Evolutionary conservation across 2,888 invertebrate genomes (phyloP).

Genomic region (Xylota segnis): DNA sequence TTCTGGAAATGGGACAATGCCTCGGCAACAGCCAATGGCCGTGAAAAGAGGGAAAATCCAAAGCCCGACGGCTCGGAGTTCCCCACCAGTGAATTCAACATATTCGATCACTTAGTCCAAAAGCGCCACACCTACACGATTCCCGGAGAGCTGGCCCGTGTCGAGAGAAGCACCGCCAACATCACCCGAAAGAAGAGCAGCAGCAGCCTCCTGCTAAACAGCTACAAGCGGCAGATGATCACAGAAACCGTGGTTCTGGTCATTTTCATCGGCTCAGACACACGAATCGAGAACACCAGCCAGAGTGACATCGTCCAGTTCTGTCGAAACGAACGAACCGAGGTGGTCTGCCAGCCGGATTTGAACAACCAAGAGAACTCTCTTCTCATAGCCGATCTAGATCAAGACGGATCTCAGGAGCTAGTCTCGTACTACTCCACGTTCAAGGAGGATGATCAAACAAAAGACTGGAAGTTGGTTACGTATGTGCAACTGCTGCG

Average conservation of each 20-base stretch:
- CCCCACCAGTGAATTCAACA: constrained; percentile 80
- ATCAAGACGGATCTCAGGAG: constrained; percentile 91
- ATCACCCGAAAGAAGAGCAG: constrained; percentile 78
- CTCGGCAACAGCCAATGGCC: constrained; percentile 54
- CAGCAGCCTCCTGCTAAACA: constrained; percentile 78
- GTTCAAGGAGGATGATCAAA: constrained; percentile 84
- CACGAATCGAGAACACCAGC: constrained; percentile 91
- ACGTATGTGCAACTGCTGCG: constrained; percentile 89
- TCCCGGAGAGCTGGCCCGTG: constrained; percentile 77
- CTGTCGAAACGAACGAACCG: constrained; percentile 85
- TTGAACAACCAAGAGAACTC: constrained; percentile 90
- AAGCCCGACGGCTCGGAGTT: constrained; percentile 78
- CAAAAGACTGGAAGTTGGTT: constrained; percentile 86
- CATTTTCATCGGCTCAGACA: constrained; percentile 90
- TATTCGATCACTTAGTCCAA: constrained; percentile 81
- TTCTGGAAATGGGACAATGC: constrained; percentile 91
- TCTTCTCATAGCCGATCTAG: constrained; percentile 90
- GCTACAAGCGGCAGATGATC: constrained; percentile 85
- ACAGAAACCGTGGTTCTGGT: constrained; percentile 91
- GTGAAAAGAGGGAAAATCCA: constrained; percentile 75
- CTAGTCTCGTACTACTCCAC: constrained; percentile 91
- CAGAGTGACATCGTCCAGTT: constrained; percentile 91
- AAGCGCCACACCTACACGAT: constrained; percentile 81
- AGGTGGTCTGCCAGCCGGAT: constrained; percentile 89
- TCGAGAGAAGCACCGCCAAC: constrained; percentile 78